Evolutionary conservation across 2,113 vertebrate genomes (phyloP), one percentile per base, ranked within the genome.

Genomic region (Oostethus manadensis): DNA sequence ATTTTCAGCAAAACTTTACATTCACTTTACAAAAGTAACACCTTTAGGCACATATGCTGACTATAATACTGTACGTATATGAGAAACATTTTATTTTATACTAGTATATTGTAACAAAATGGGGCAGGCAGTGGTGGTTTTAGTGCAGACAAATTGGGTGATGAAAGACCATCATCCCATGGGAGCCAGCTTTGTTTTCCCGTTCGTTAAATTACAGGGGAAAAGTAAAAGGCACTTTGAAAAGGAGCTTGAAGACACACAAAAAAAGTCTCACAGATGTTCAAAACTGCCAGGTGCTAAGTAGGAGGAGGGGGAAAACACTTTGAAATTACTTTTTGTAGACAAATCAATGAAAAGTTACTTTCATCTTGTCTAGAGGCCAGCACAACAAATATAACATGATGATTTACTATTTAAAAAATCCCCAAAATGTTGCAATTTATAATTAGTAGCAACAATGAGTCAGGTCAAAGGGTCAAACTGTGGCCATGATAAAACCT

Each of bases 191-290:
- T 70, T 66, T 48, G 49, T 57, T 68, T 77, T 57, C 51, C n/a
- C 48, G 62, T 64, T 58, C 44, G 63, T 63, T 44, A n/a, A 29
- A 45, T 26, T n/a, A 45, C 26, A 56, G 29, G 18, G 60, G 33
- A 63, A 60, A 15, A 38, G 69, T 63, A 65, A 67, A 84, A 83
- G 78, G 82, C 80, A 86, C 82, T 76, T 80, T 62, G 42, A 70
- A 72, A 60, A 57, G 58, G 59, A 56, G 29, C 77, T 64, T 62
- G 60, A 64, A 62, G 33, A 58, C 40, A 48, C 40, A 48, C 56
- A 44, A 58, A 68, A 58, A 70, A 66, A 43, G 62, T 66, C 56
- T 70, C 62, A 66, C 69, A 70, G 59, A 50, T 65, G 66, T 56
- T 68, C 53, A 49, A 14, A 4, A 18, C 18, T 10, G 58, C 58